phyloP scores from a whole-genome alignment of 53 echinoderm and acorn worm species.

The Antedon mediterranea region DNA sequence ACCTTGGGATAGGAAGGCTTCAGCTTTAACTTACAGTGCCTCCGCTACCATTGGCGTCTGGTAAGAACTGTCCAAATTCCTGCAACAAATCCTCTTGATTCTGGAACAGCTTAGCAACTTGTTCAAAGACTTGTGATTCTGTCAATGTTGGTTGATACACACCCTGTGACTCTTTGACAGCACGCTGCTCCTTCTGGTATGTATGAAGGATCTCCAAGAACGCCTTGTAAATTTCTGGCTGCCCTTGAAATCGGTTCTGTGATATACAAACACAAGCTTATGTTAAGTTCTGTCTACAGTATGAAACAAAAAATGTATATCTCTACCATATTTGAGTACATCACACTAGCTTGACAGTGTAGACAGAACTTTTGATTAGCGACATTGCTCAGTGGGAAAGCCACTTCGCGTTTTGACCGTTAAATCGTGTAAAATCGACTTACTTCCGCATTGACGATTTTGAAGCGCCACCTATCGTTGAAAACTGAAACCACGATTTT shows the following conservation, averaged over 20 bases:
- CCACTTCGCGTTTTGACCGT: too few species aligned
- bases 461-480: too few species aligned
- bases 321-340: too few species aligned
- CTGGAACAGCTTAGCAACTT: slow-evolving; percentile 91
- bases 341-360: too few species aligned
- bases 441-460: too few species aligned
- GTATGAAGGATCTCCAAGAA: slow-evolving; percentile 97
- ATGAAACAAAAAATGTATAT: too few species aligned
- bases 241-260: slow-evolving; percentile 98
- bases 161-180: slow-evolving; percentile 90
- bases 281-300: not conserved
- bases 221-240: slow-evolving; percentile 98
- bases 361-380: too few species aligned
- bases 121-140: slow-evolving; percentile 91
- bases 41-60: slow-evolving; percentile 80
- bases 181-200: slow-evolving; percentile 97
- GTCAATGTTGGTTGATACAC: slow-evolving; percentile 84
- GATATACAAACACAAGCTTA: not conserved
- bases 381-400: too few species aligned
- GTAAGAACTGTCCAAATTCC: slow-evolving; percentile 97
- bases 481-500: too few species aligned
- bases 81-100: slow-evolving; percentile 94
- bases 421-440: too few species aligned
- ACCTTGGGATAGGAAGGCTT: too few species aligned
- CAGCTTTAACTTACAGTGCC: slow-evolving; percentile 5